Percentiles rank a stretch among this genome's conserved stretches.
Evolutionary conservation across 1,140 invertebrate species (phyloP).

Genomic region (Ips typographus): DNA sequence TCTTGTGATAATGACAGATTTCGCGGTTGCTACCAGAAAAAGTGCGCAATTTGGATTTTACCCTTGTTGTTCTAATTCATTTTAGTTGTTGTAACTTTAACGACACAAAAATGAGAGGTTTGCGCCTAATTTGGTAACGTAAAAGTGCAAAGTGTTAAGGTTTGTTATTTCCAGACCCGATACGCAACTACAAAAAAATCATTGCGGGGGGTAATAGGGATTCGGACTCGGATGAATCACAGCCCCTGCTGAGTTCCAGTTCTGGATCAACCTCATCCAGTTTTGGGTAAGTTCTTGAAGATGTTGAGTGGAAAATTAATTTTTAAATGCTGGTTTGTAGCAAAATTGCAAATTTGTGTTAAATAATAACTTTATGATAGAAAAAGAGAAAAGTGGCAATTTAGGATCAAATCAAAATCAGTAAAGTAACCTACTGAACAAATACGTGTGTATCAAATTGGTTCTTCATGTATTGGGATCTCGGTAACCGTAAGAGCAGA

Average conservation of each 20-base stretch:
- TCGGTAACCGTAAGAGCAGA: no score
- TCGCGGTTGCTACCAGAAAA: neutral
- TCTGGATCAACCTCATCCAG: conserved; percentile 35
- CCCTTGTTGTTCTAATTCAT: neutral
- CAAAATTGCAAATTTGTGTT: no score
- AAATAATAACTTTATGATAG: no score
- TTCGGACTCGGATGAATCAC: conserved; percentile 43
- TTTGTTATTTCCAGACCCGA: conserved; percentile 37
- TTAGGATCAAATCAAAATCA: no score
- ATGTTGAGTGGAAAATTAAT: no score
- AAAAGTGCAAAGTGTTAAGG: neutral
- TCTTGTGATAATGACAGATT: neutral
- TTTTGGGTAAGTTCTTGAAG: conserved; percentile 36
- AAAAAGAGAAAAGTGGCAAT: no score
- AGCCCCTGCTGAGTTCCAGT: conserved; percentile 42
- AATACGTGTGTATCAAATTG: no score
- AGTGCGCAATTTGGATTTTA: neutral
- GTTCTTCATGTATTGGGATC: no score
- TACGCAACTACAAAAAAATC: conserved; percentile 44
- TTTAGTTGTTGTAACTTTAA: neutral
- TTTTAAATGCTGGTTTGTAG: no score
- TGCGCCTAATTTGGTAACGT: neutral
- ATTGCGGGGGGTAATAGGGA: conserved; percentile 38
- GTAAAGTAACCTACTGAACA: no score
- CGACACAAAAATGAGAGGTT: neutral